Percentiles rank a stretch among this genome's conserved stretches.
Conservation (phyloP, 2,888 invertebrate species). For the Platycnemis pennipes region DNA sequence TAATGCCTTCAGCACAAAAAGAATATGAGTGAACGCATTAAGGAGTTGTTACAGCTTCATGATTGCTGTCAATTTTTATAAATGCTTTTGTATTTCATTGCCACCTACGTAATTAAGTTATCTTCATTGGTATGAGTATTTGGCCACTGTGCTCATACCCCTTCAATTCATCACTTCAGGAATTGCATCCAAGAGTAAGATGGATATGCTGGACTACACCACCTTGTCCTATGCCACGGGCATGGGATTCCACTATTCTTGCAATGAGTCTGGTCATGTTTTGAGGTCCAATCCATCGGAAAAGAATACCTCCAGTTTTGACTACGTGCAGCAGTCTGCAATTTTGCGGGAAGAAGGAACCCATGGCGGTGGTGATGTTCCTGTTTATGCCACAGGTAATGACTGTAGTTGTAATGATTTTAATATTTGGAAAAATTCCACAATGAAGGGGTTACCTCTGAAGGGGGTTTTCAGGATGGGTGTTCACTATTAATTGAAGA, state of each 20-base stretch:
- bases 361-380: constrained; percentile 93
- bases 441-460: no score
- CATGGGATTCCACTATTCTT: constrained; percentile 75
- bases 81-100: no score
- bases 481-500: no score
- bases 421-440: no score
- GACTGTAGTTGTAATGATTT: background rate
- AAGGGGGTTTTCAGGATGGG: no score
- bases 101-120: no score
- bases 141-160: background rate
- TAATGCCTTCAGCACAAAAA: no score
- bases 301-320: constrained; percentile 83
- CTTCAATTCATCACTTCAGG: constrained; percentile 78
- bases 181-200: constrained; percentile 83
- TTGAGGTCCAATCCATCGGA: constrained; percentile 83
- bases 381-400: constrained; percentile 89
- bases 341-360: constrained; percentile 87
- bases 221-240: constrained; percentile 90
- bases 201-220: constrained; percentile 87
- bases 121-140: no score
- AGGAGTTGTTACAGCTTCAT: no score
- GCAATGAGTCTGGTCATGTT: constrained; percentile 81
- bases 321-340: constrained; percentile 87
- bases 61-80: no score
- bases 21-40: no score